These are phyloP conservation scores for Noctilio leporinus DNA, from an alignment of 2,113 vertebrate species.

Conservation along the genomic window DNA sequence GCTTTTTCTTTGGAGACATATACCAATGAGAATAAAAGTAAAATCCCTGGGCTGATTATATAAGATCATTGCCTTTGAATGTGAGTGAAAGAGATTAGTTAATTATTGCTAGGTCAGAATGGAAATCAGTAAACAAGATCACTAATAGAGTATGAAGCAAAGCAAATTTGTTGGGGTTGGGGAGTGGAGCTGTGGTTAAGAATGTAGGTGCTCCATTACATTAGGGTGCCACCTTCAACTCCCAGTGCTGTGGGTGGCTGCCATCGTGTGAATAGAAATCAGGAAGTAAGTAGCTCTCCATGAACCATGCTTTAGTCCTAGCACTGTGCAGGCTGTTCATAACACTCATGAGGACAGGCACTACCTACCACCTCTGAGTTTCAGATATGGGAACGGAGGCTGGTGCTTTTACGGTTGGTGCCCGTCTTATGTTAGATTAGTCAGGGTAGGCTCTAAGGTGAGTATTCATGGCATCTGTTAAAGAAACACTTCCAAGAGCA, in stretches of 20 bases:
- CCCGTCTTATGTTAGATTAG: not conserved
- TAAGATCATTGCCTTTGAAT: conserved; percentile 29
- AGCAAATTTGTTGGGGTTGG: not conserved
- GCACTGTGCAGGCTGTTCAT: not conserved
- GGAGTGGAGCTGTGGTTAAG: not conserved
- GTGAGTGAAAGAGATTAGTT: conserved; percentile 22
- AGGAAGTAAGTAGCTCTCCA: not conserved
- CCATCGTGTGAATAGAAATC: not conserved
- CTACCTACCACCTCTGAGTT: not conserved
- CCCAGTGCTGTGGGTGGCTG: not conserved
- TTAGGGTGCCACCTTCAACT: not conserved
- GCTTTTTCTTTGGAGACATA: conserved; percentile 15
- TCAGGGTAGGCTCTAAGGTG: not conserved
- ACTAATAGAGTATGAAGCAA: not conserved
- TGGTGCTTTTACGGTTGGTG: not conserved
- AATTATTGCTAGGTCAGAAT: conserved; percentile 1
- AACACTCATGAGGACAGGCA: not conserved
- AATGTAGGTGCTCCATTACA: not conserved
- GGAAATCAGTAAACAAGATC: not conserved
- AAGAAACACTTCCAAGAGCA: not conserved
- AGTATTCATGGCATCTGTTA: not conserved
- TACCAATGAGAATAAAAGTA: not conserved
- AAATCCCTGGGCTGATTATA: not conserved
- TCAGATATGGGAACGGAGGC: not conserved
- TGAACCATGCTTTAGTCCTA: not conserved